Percentiles rank a stretch among this genome's conserved stretches.
Evolutionary conservation across 2,113 vertebrate species (phyloP).

Genomic region (Dasypus novemcinctus): DNA sequence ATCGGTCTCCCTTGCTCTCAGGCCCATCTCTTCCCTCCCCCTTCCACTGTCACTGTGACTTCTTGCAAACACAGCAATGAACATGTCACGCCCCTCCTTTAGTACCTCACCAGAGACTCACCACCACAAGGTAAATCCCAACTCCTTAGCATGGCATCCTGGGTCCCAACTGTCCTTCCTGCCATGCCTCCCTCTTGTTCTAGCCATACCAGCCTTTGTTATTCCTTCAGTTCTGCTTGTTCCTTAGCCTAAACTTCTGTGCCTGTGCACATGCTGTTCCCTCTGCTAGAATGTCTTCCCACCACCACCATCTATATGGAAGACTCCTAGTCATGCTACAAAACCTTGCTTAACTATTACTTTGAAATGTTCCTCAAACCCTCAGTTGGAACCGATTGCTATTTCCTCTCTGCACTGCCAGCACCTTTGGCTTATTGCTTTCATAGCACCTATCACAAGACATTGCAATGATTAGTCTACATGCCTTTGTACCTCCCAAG

Average conservation of each 20-base stretch:
- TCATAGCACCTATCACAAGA: background rate
- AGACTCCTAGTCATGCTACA: constrained; percentile 14
- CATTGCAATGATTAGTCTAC: background rate
- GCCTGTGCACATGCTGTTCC: background rate
- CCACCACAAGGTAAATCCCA: background rate
- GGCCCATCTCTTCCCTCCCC: background rate
- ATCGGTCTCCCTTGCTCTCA: background rate
- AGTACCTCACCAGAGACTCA: background rate
- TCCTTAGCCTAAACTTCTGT: background rate
- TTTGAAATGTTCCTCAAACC: background rate
- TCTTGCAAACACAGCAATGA: background rate
- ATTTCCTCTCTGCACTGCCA: background rate
- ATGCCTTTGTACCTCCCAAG: background rate
- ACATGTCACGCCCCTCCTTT: background rate
- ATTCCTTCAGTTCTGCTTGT: background rate
- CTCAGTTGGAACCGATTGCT: background rate
- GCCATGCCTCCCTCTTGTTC: background rate
- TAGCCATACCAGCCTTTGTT: background rate
- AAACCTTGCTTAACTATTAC: background rate
- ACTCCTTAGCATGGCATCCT: no score
- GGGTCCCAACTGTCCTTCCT: background rate
- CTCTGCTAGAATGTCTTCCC: background rate
- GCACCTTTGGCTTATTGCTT: background rate
- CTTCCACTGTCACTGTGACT: background rate
- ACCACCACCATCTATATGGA: background rate